Percentiles rank a stretch among this genome's conserved stretches.
Evolutionary conservation across 2,797 vertebrate species (phyloP).

Genomic region (Syngnathus acus): DNA sequence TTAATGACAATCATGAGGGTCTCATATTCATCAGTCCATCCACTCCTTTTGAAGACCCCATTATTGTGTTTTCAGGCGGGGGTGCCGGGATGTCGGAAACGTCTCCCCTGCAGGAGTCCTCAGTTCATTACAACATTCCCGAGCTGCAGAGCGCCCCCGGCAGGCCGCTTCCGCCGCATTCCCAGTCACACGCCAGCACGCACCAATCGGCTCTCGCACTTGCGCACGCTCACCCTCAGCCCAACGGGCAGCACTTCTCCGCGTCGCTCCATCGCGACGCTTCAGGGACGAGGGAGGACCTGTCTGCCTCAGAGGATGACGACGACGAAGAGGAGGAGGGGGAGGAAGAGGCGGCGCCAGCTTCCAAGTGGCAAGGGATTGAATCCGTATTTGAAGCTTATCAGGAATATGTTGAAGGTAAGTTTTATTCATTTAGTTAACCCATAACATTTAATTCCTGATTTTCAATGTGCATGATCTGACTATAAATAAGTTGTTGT

Average conservation of each 20-base stretch:
- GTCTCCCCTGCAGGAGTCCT: constrained; percentile 83
- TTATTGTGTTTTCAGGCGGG: constrained; percentile 56
- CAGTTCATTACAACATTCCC: constrained; percentile 97
- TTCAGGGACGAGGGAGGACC: constrained; percentile 60
- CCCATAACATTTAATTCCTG: neutral
- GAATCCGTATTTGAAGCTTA: constrained; percentile 96
- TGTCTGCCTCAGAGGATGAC: constrained; percentile 75
- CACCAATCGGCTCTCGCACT: constrained; percentile 44
- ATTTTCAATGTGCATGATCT: neutral
- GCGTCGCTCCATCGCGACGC: constrained; percentile 35
- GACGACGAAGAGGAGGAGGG: constrained; percentile 68
- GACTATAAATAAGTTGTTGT: neutral
- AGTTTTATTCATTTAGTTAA: neutral
- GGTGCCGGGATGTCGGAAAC: constrained; percentile 75
- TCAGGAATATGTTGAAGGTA: constrained; percentile 96
- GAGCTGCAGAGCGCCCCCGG: constrained; percentile 82
- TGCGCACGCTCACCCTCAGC: constrained; percentile 51
- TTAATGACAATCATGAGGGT: neutral
- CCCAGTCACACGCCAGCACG: constrained; percentile 47
- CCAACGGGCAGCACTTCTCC: constrained; percentile 66
- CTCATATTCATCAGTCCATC: neutral
- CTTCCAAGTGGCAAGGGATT: constrained; percentile 89
- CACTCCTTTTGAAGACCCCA: neutral
- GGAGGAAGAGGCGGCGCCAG: constrained; percentile 75
- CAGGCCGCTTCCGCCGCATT: constrained; percentile 44